phyloP scores from a whole-genome alignment of 2,888 invertebrate species.

The Pasiphila rectangulata region DNA sequence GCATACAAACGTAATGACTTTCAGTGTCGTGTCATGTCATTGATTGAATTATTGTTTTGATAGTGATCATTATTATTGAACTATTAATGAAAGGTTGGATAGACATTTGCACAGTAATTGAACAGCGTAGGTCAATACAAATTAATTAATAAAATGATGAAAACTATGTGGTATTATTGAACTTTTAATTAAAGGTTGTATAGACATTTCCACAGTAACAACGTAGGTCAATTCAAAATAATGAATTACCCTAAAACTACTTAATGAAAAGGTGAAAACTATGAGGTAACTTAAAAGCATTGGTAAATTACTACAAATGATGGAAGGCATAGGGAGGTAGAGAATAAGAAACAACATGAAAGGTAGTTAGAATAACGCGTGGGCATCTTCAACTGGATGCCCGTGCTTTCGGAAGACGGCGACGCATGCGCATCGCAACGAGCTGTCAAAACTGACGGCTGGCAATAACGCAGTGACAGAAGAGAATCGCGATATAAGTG shows the following conservation, averaged over 20 bases:
- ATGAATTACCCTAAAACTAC: too few relatives aligned
- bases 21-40: conserved; percentile 16
- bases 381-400: conserved; percentile 40
- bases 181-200: neutral
- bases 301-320: too few relatives aligned
- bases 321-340: neutral
- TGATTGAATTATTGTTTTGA: conserved; percentile 3
- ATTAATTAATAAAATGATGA: too few relatives aligned
- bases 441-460: conserved; percentile 52
- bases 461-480: conserved; percentile 47
- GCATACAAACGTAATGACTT: conserved; percentile 4
- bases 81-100: neutral
- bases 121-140: too few relatives aligned
- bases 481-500: conserved; percentile 42
- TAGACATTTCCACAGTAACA: neutral
- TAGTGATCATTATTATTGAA: neutral
- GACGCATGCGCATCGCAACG: conserved; percentile 45
- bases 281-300: too few relatives aligned
- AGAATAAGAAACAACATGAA: conserved; percentile 5
- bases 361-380: conserved; percentile 31
- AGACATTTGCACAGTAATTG: neutral
- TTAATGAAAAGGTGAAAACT: too few relatives aligned
- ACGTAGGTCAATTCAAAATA: too few relatives aligned
- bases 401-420: conserved; percentile 32
- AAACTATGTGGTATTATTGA: too few relatives aligned